Evolutionary conservation across 1,140 invertebrate genomes (phyloP).

Genomic region (Euglossa dilemma): DNA sequence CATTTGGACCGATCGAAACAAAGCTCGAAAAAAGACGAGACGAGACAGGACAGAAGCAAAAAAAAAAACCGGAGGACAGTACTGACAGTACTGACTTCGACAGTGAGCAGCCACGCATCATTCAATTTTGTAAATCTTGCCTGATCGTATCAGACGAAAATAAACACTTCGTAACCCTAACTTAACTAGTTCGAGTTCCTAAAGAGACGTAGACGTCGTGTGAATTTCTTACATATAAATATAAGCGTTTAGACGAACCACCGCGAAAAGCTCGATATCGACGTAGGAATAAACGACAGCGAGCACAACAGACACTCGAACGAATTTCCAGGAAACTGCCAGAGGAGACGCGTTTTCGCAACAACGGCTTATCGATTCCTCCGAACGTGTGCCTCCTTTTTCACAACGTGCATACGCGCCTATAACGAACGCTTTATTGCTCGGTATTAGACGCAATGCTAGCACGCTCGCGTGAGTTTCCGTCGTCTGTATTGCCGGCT

Average conservation of each 20-base stretch:
- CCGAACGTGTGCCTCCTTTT: slow-evolving; percentile 36
- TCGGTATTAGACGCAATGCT: slow-evolving; percentile 67
- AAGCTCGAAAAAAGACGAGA: no score
- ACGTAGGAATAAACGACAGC: slow-evolving; percentile 45
- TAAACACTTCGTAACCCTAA: no score
- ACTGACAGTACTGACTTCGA: no score
- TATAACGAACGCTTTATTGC: slow-evolving; percentile 61
- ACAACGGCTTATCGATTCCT: slow-evolving; percentile 46
- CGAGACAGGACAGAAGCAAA: no score
- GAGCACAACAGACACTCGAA: slow-evolving; percentile 18
- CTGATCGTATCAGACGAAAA: no score
- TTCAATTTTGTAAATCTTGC: no score
- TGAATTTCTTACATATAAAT: no score
- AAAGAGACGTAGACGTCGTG: not conserved
- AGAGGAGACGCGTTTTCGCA: slow-evolving; percentile 26
- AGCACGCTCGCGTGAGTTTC: slow-evolving; percentile 1
- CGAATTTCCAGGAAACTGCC: slow-evolving; percentile 32
- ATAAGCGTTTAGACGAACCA: no score
- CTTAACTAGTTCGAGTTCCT: no score
- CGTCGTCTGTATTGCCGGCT: not conserved
- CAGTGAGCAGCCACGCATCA: no score
- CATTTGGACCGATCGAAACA: no score
- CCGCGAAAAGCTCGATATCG: slow-evolving; percentile 57
- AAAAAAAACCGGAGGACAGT: no score
- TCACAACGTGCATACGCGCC: slow-evolving; percentile 23